Evolutionary conservation across 2,888 invertebrate genomes (phyloP).

Genomic region (Steinernema hermaphroditum): DNA sequence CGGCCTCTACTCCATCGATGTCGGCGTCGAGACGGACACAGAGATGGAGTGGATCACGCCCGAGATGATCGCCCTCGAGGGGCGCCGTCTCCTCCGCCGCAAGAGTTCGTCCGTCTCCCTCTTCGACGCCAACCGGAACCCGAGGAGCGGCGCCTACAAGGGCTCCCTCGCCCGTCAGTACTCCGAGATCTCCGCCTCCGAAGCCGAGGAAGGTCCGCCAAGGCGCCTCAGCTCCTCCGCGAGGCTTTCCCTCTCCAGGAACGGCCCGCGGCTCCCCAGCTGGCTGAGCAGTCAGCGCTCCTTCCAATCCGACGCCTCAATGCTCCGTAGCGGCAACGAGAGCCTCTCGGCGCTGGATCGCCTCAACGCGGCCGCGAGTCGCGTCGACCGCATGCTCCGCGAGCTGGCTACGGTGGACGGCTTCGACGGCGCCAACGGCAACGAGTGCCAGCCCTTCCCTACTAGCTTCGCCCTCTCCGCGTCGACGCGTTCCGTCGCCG

Average conservation of each 20-base stretch:
- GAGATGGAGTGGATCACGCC: constrained; percentile 64
- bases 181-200: constrained; percentile 56
- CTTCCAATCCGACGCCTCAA: constrained; percentile 47
- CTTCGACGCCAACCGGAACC: constrained; percentile 31
- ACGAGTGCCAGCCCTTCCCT: constrained; percentile 42
- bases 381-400: constrained; percentile 62
- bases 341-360: constrained; percentile 48
- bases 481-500: constrained; percentile 39
- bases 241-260: constrained; percentile 37
- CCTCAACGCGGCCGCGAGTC: constrained; percentile 58
- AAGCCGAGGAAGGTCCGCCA: constrained; percentile 33
- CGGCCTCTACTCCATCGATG: constrained; percentile 61
- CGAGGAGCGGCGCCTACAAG: constrained; percentile 42
- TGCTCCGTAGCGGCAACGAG: constrained; percentile 18
- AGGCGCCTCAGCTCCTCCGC: neutral
- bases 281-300: constrained; percentile 46
- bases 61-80: constrained; percentile 38
- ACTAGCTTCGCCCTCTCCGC: constrained; percentile 33
- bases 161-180: constrained; percentile 53
- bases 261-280: constrained; percentile 44
- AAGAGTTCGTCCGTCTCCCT: neutral
- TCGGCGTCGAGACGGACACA: constrained; percentile 62
- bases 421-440: constrained; percentile 47
- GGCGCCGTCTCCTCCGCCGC: constrained; percentile 1
- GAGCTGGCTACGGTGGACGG: constrained; percentile 45